A percentile compares a stretch with the other conserved stretches of the same genome.
phyloP scores from a whole-genome alignment of 2,113 vertebrate genomes.

The Protobothrops mucrosquamatus region DNA sequence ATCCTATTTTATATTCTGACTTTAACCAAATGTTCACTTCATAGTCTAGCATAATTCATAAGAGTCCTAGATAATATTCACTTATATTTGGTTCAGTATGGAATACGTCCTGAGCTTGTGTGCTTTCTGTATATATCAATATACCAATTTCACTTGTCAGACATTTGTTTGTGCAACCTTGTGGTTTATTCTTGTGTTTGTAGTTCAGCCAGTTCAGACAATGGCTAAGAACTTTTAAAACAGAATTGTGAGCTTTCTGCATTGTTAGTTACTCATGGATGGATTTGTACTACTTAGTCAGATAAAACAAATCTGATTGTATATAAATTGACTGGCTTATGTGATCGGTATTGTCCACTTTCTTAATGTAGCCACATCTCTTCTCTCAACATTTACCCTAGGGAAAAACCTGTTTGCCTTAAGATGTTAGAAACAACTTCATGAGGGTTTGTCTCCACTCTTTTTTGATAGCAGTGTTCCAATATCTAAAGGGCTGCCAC shows the following conservation, averaged over 20 bases:
- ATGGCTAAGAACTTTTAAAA: neutral
- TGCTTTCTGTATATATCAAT: neutral
- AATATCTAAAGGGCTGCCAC: neutral
- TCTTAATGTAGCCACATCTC: neutral
- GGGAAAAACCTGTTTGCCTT: too few species aligned
- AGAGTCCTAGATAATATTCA: neutral
- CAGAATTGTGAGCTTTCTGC: neutral
- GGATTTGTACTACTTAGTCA: neutral
- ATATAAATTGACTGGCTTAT: neutral
- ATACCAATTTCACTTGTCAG: neutral
- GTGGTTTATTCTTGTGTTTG: neutral
- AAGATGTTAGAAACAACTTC: too few species aligned
- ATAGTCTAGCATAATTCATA: neutral
- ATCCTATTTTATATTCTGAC: neutral
- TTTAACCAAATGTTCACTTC: neutral
- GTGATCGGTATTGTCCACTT: neutral
- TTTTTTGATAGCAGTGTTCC: neutral
- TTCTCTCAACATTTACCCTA: neutral
- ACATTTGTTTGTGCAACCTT: neutral
- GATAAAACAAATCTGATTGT: neutral
- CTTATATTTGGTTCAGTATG: neutral
- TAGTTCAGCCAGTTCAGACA: neutral
- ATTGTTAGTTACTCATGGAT: neutral
- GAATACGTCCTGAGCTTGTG: neutral
- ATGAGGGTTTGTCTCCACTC: neutral